Percentiles rank a stretch among this genome's conserved stretches.
Evolutionary conservation across 2,888 invertebrate species (phyloP).

Genomic region (Drosophila colorata): DNA sequence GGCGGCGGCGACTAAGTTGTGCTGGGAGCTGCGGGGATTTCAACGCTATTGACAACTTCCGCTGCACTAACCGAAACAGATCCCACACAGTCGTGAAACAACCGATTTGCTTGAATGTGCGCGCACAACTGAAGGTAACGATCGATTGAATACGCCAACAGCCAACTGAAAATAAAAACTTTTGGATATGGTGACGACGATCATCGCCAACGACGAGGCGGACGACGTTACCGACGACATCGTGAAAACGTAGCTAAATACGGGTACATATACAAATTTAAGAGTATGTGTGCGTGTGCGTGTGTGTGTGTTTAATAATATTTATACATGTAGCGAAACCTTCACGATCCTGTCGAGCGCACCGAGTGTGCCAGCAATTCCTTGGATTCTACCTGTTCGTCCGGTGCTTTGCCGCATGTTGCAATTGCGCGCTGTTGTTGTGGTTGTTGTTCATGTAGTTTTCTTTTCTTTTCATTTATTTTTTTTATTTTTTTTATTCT

Average conservation of each 20-base stretch:
- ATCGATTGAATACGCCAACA: conserved; percentile 56
- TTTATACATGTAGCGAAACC: conserved; percentile 55
- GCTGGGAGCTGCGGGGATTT: conserved; percentile 4
- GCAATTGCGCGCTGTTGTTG: conserved; percentile 46
- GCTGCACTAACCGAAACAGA: conserved; percentile 67
- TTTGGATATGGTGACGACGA: conserved; percentile 34
- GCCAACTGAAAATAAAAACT: conserved; percentile 36
- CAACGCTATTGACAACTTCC: conserved; percentile 61
- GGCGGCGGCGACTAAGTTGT: neutral
- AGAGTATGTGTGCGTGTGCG: neutral
- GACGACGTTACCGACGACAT: conserved; percentile 34
- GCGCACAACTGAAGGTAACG: conserved; percentile 79
- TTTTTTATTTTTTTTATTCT: conserved; percentile 67
- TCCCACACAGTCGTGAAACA: conserved; percentile 40
- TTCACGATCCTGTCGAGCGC: conserved; percentile 47
- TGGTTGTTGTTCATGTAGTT: conserved; percentile 27
- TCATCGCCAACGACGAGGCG: conserved; percentile 30
- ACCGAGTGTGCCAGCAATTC: conserved; percentile 25
- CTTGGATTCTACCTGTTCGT: conserved; percentile 51
- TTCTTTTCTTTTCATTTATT: conserved; percentile 36
- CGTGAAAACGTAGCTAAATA: conserved; percentile 33
- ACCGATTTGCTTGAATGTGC: conserved; percentile 79
- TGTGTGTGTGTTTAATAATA: conserved; percentile 36
- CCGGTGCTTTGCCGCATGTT: conserved; percentile 38
- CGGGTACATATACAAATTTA: neutral